These are phyloP conservation scores for Propsilocerus akamusi DNA, from an alignment of 1,140 invertebrate species.

Conservation along the genomic window DNA sequence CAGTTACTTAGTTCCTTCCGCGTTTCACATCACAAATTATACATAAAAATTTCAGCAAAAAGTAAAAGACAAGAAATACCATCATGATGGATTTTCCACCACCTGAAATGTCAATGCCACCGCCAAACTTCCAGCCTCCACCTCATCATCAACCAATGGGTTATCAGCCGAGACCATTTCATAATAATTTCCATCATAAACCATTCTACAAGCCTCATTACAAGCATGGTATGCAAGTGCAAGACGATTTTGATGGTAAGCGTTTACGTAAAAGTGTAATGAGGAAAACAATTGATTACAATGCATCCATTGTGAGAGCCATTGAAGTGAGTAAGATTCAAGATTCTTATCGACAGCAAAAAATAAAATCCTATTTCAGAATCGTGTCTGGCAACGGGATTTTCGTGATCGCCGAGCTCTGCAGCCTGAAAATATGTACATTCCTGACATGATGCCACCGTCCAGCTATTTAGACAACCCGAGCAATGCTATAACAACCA, in stretches of 20 bases:
- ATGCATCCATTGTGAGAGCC: conserved; percentile 84
- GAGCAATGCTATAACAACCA: conserved; percentile 90
- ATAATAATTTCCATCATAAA: neutral
- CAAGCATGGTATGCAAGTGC: conserved; percentile 29
- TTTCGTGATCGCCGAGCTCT: conserved; percentile 65
- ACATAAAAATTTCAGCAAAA: neutral
- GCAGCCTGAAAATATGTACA: conserved; percentile 83
- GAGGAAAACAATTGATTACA: conserved; percentile 96
- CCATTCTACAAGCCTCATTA: neutral
- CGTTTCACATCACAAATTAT: too few species aligned
- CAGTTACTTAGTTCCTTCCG: too few species aligned
- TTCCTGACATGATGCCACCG: conserved; percentile 73
- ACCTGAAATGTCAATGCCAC: neutral
- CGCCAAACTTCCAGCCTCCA: conserved; percentile 6
- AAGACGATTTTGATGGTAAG: conserved; percentile 90
- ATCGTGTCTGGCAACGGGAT: conserved; percentile 86
- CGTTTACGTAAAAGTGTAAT: conserved; percentile 88
- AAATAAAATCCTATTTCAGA: conserved; percentile 30
- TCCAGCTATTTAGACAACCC: conserved; percentile 82
- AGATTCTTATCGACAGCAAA: neutral
- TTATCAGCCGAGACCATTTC: neutral
- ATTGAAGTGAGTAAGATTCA: conserved; percentile 44
- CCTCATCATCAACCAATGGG: neutral
- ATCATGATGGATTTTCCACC: conserved; percentile 2
- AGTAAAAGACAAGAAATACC: neutral